Base-by-base conservation (phyloP, 2,888 invertebrate species). In the Phengaris alcon region DNA sequence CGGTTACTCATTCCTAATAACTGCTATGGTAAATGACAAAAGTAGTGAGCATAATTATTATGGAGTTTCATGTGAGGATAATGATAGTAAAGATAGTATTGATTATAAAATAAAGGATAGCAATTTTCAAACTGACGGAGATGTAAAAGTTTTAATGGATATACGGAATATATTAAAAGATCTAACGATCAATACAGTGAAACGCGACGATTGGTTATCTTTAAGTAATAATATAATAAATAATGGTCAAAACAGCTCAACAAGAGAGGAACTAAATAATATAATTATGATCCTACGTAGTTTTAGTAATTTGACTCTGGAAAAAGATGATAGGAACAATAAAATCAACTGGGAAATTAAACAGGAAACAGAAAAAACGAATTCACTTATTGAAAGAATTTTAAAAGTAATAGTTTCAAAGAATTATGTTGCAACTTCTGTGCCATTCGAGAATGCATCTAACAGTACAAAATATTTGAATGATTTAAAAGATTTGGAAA, bases 21-120 rank as follows among this genome's bases (percentile, higher is more conserved):
- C 87, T 46, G 84, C 88, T 44, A 78, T 84, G 8, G 82, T 75
- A 74, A 54, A 81, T 57, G 81, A 85, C 74, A 83, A 84, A 75
- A 80, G 78, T 35, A 79, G 77, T 44, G 75, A 81, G n/a, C 83
- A 83, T 75, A 87, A 86, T 75, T 78, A 84, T 69, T 76, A 82
- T 22, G 86, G 86, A 10, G 77, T 87, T 10, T 81, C 82, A 13
- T 87, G 86, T 78, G 81, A 82, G 46, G 68, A 64, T 9, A 22
- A 69, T 12, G 52, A 55, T 35, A 15, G 69, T 51, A 22, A 70
- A 22, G 6, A n/a, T 15, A 9, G 51, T 51, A 10, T 51, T 10
- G 51, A 48, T 12, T 51, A 70, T 70, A 51, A 70, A 15, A 59
- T 13, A 59, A 70, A 64, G 2, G 64, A 64, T 6, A 64, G 12